Evolutionary conservation across 1,140 invertebrate species (phyloP).

Genomic region (Pseudobourletiella spinata): DNA sequence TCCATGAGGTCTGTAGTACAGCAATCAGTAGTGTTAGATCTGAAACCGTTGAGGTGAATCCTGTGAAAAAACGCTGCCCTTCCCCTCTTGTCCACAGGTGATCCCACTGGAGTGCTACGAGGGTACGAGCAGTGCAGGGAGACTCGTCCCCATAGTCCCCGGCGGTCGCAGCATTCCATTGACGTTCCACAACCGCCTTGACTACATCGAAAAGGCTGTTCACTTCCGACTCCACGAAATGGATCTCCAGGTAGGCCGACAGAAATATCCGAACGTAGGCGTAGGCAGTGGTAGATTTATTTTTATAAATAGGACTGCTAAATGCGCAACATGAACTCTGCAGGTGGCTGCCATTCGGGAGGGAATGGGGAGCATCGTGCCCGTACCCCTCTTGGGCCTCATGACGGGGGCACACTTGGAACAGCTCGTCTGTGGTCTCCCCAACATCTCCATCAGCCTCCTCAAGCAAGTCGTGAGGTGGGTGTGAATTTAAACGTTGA

Average conservation of each 20-base stretch:
- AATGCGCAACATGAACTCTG: no score
- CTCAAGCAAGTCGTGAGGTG: conserved; percentile 57
- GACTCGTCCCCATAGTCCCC: conserved; percentile 49
- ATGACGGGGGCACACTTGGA: conserved; percentile 53
- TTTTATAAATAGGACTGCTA: no score
- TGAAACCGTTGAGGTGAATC: no score
- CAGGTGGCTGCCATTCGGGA: conserved; percentile 52
- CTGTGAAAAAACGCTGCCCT: background rate
- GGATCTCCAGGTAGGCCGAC: conserved; percentile 49
- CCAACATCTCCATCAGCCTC: conserved; percentile 52
- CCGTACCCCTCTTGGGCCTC: conserved; percentile 54
- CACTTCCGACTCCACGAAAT: conserved; percentile 56
- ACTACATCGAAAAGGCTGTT: conserved; percentile 54
- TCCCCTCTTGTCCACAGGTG: conserved; percentile 41
- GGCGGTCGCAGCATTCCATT: conserved; percentile 52
- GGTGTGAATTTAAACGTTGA: background rate
- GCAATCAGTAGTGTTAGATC: no score
- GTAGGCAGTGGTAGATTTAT: no score
- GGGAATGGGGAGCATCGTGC: conserved; percentile 57
- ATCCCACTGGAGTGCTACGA: conserved; percentile 58
- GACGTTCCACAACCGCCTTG: conserved; percentile 52
- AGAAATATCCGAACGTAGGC: no score
- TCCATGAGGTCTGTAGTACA: conserved; percentile 48
- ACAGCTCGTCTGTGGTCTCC: conserved; percentile 56
- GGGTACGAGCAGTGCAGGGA: conserved; percentile 53